Evolutionary conservation across 2,797 vertebrate species (phyloP).

Genomic region (Propithecus deckenii): DNA sequence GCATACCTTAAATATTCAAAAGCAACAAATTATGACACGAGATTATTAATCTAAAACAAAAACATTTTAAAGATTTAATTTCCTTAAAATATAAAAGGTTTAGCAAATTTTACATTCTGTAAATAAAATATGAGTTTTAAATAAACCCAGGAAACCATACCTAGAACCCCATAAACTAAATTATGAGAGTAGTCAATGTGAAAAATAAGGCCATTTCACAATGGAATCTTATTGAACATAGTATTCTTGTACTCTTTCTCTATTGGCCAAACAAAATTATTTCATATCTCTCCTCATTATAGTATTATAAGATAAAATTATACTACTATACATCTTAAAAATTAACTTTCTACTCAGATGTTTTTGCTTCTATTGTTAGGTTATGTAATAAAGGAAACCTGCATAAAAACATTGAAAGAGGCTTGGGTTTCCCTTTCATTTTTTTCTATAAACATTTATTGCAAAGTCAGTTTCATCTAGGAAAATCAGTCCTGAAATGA

Average conservation of each 20-base stretch:
- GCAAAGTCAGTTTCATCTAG: not conserved
- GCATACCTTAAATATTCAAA: not conserved
- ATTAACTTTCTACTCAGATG: not conserved
- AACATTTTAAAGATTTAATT: conserved; percentile 14
- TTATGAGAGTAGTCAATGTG: not conserved
- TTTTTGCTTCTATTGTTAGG: not conserved
- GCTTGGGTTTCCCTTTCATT: not conserved
- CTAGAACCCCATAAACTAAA: not conserved
- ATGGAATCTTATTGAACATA: not conserved
- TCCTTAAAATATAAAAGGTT: conserved; percentile 18
- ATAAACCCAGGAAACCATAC: not conserved
- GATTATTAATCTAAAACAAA: conserved; percentile 19
- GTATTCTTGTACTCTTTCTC: not conserved
- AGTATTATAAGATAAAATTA: not conserved
- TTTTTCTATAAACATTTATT: not conserved
- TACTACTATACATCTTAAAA: not conserved
- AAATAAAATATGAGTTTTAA: conserved; percentile 34
- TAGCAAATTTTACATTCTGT: not conserved
- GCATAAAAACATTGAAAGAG: not conserved
- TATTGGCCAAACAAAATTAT: not conserved
- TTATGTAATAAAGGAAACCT: not conserved
- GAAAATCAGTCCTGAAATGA: conserved; percentile 18
- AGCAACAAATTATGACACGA: not conserved
- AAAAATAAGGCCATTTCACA: not conserved
- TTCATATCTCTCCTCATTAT: not conserved